A percentile compares a stretch with the other conserved stretches of the same genome.
phyloP scores from a whole-genome alignment of 2,888 invertebrate genomes.

The Agrotis puta region DNA sequence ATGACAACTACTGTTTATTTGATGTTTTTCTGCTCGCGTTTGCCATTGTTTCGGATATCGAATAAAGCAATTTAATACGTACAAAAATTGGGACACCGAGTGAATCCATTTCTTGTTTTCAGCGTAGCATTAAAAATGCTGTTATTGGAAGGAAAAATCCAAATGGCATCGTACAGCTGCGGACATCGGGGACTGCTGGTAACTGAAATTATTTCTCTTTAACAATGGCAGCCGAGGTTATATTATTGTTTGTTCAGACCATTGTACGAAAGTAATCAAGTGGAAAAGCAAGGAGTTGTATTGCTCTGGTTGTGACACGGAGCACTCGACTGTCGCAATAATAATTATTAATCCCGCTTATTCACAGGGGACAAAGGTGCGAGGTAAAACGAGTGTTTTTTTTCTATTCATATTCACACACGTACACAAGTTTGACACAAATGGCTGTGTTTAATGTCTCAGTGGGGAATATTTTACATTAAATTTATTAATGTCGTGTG shows the following conservation, averaged over 20 bases:
- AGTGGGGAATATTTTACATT: conserved; percentile 51
- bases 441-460: conserved; percentile 52
- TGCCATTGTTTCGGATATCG: conserved; percentile 17
- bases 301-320: conserved; percentile 72
- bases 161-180: conserved; percentile 59
- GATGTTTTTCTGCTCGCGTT: conserved; percentile 13
- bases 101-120: conserved; percentile 51
- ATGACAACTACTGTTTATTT: conserved; percentile 21
- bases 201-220: conserved; percentile 71
- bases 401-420: conserved; percentile 47
- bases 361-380: conserved; percentile 58
- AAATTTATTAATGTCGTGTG: conserved; percentile 53
- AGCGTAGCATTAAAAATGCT: conserved; percentile 57
- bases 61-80: conserved; percentile 37
- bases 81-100: conserved; percentile 31
- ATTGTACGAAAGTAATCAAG: conserved; percentile 80
- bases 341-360: conserved; percentile 70
- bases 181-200: conserved; percentile 55
- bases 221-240: conserved; percentile 75
- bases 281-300: conserved; percentile 79
- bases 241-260: conserved; percentile 79
- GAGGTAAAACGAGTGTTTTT: conserved; percentile 50
- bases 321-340: conserved; percentile 66
- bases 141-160: conserved; percentile 63
- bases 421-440: conserved; percentile 41